phyloP scores from a whole-genome alignment of 2,888 invertebrate species.

The Apamea epomidion region DNA sequence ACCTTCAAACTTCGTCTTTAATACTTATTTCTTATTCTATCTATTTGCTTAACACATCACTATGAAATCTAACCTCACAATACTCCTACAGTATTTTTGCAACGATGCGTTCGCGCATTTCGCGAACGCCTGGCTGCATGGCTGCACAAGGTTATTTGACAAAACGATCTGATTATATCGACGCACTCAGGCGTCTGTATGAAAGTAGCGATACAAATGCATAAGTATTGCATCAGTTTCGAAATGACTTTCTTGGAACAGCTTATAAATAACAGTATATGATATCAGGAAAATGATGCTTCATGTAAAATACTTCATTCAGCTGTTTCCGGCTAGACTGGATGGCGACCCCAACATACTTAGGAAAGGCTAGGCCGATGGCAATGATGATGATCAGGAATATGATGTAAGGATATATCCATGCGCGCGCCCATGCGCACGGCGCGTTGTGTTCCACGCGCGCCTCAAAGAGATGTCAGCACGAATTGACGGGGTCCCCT shows the following conservation, averaged over 20 bases:
- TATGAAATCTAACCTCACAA: background rate
- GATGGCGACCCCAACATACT: too few species aligned
- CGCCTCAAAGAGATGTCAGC: too few species aligned
- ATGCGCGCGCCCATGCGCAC: background rate
- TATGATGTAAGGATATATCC: background rate
- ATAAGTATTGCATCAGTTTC: background rate
- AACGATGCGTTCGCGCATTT: slow-evolving; percentile 32
- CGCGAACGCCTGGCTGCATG: slow-evolving; percentile 14
- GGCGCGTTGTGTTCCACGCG: too few species aligned
- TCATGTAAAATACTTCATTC: background rate
- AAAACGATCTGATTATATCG: background rate
- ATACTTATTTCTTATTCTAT: background rate
- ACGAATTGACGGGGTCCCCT: too few species aligned
- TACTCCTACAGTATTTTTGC: slow-evolving; percentile 28
- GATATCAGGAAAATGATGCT: background rate
- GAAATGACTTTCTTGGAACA: background rate
- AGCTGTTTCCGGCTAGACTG: background rate
- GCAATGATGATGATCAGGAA: too few species aligned
- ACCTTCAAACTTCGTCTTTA: background rate
- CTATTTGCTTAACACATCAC: background rate
- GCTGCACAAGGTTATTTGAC: slow-evolving; percentile 21
- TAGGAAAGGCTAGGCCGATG: background rate
- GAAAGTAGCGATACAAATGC: slow-evolving; percentile 18
- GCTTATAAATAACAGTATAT: background rate
- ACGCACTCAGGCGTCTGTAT: background rate